Percentiles rank a stretch among this genome's conserved stretches.
Evolutionary conservation across 2,797 vertebrate species (phyloP).

Genomic region (Loris lydekkerianus): DNA sequence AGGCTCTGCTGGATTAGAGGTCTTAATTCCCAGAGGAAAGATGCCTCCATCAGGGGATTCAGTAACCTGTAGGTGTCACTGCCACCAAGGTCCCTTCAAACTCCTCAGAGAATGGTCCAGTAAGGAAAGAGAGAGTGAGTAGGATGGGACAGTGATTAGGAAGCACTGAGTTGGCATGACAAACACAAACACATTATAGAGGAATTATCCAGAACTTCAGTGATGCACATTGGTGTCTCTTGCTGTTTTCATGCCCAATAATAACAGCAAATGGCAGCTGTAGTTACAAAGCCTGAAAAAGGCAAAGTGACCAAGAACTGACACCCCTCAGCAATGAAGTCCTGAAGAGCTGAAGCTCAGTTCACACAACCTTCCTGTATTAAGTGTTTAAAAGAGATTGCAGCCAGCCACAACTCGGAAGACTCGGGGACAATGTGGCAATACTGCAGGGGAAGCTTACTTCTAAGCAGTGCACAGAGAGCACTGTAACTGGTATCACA

Average conservation of each 20-base stretch:
- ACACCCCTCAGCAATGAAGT: neutral
- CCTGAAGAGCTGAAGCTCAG: neutral
- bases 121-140: neutral
- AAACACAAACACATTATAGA: neutral
- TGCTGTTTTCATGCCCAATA: neutral
- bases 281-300: neutral
- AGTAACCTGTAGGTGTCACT: neutral
- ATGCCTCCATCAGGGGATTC: neutral
- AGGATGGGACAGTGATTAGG: neutral
- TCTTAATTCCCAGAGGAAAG: neutral
- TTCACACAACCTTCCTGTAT: neutral
- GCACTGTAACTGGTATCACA: neutral
- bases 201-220: neutral
- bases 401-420: neutral
- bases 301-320: neutral
- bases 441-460: neutral
- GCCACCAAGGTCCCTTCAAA: neutral
- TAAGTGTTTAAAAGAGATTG: neutral
- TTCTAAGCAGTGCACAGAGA: neutral
- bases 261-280: neutral
- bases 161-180: neutral
- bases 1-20: neutral
- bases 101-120: neutral
- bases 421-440: neutral
- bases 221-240: neutral